A percentile compares a stretch with the other conserved stretches of the same genome.
These are phyloP conservation scores for Morpho deidamia DNA, from an alignment of 2,888 invertebrate genomes.

Conservation along the genomic window DNA sequence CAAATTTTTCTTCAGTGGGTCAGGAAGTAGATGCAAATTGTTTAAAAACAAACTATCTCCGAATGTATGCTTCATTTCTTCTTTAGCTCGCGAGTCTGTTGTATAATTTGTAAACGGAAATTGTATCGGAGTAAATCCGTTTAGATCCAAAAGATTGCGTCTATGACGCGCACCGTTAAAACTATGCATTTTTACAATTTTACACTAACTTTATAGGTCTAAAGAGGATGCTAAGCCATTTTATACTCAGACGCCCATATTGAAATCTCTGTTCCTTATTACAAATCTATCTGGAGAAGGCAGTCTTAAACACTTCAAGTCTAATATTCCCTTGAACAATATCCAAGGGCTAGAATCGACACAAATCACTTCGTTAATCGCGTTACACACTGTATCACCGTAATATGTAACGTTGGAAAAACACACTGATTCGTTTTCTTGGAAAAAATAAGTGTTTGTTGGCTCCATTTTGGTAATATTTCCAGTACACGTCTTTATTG, in stretches of 20 bases:
- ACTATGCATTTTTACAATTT: slow-evolving; percentile 44
- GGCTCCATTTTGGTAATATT: slow-evolving; percentile 68
- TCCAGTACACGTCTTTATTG: slow-evolving; percentile 67
- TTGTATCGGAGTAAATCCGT: slow-evolving; percentile 40
- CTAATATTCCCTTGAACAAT: slow-evolving; percentile 34
- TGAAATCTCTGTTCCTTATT: slow-evolving; percentile 33
- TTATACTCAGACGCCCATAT: slow-evolving; percentile 42
- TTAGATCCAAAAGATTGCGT: slow-evolving; percentile 38
- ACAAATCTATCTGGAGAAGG: slow-evolving; percentile 49
- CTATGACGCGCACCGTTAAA: slow-evolving; percentile 43
- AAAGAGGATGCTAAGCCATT: slow-evolving; percentile 48
- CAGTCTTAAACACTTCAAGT: slow-evolving; percentile 45
- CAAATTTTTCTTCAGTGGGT: slow-evolving; percentile 60
- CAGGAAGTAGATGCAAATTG: slow-evolving; percentile 51
- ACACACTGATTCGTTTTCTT: slow-evolving; percentile 49
- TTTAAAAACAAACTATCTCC: slow-evolving; percentile 46
- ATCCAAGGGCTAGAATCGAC: slow-evolving; percentile 42
- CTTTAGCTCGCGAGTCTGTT: slow-evolving; percentile 41
- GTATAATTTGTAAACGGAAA: slow-evolving; percentile 49
- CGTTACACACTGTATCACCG: slow-evolving; percentile 44
- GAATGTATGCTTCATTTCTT: slow-evolving; percentile 44
- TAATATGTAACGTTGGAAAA: slow-evolving; percentile 39
- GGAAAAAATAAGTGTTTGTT: slow-evolving; percentile 46
- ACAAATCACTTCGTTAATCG: slow-evolving; percentile 32
- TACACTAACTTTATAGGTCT: slow-evolving; percentile 37